Percentiles rank a stretch among this genome's conserved stretches.
Evolutionary conservation across 1,140 invertebrate genomes (phyloP).

Genomic region (Hestina assimilis): DNA sequence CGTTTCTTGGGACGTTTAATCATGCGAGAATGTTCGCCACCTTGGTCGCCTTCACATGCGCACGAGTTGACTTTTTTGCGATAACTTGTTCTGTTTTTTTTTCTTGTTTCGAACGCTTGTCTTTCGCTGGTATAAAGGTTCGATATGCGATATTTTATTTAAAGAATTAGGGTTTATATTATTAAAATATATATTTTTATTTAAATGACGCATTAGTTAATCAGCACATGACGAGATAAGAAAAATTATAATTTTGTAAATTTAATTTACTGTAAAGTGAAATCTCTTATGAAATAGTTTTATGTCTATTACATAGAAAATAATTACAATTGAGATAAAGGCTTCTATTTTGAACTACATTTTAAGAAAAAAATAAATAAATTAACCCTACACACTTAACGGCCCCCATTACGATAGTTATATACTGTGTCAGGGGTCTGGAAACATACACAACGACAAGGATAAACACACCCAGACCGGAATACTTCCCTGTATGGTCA

Average conservation of each 20-base stretch:
- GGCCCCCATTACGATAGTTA: too few relatives aligned
- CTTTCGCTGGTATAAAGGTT: constrained; percentile 6
- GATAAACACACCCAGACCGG: too few relatives aligned
- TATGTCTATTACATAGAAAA: too few relatives aligned
- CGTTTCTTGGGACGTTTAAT: constrained; percentile 36
- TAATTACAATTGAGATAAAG: too few relatives aligned
- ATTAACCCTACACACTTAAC: too few relatives aligned
- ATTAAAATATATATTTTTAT: not conserved
- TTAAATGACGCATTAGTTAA: constrained; percentile 20
- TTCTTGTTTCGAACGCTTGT: constrained; percentile 38
- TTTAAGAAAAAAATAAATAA: too few relatives aligned
- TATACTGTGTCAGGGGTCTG: too few relatives aligned
- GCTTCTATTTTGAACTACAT: too few relatives aligned
- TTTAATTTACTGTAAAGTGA: constrained; percentile 13
- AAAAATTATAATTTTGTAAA: constrained; percentile 6
- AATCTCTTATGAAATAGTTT: not conserved
- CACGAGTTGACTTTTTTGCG: constrained; percentile 69
- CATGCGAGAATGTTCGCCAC: constrained; percentile 43
- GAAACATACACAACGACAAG: too few relatives aligned
- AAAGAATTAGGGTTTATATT: not conserved
- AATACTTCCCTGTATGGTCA: too few relatives aligned
- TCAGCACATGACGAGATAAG: constrained; percentile 18
- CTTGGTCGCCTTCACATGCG: constrained; percentile 72
- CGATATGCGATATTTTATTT: not conserved
- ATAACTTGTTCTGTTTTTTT: constrained; percentile 50